A percentile compares a stretch with the other conserved stretches of the same genome.
These are phyloP conservation scores for Craseonycteris thonglongyai DNA, from an alignment of 2,113 vertebrate species.

Conservation along the genomic window DNA sequence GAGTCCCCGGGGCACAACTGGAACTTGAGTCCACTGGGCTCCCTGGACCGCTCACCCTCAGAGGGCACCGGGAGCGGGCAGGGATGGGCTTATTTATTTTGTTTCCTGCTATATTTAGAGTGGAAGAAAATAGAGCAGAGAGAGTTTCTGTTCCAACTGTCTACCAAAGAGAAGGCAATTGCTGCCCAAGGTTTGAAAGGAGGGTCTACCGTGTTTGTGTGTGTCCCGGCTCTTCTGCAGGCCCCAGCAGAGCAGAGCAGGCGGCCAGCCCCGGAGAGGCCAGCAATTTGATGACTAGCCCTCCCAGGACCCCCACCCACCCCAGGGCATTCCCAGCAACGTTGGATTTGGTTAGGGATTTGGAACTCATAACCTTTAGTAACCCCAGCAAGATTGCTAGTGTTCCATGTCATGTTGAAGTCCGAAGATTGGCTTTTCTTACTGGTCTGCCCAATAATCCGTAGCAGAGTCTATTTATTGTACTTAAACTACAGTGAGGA, in stretches of 20 bases:
- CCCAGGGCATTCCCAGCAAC: background rate
- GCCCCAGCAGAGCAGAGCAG: accelerated
- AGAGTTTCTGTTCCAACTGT: background rate
- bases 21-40: background rate
- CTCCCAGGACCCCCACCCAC: background rate
- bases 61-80: background rate
- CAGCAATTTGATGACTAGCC: background rate
- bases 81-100: constrained; percentile 4
- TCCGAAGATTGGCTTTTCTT: background rate
- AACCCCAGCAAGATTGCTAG: background rate
- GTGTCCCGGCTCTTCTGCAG: background rate
- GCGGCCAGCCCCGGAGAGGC: background rate
- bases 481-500: background rate
- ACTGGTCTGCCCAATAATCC: background rate
- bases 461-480: background rate
- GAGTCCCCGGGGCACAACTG: background rate
- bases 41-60: background rate
- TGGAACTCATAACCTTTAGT: background rate
- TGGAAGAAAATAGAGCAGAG: background rate
- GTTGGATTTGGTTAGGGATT: background rate
- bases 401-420: background rate
- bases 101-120: background rate
- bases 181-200: background rate
- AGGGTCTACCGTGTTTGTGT: accelerated
- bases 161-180: constrained; percentile 24